A percentile compares a stretch with the other conserved stretches of the same genome.
phyloP scores from a whole-genome alignment of 2,797 vertebrate species.

The Xenops minutus region DNA sequence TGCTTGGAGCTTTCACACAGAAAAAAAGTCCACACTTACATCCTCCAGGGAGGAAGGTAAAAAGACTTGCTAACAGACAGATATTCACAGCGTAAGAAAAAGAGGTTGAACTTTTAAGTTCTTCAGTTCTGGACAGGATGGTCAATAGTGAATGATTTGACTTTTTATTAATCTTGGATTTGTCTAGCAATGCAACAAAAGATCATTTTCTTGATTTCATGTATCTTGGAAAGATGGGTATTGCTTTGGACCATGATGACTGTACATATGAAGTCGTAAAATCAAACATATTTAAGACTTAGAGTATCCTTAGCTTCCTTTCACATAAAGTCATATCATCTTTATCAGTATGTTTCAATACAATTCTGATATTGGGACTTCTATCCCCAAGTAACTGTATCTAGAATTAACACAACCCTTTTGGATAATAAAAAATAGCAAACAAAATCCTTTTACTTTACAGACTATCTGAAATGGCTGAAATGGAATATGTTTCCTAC shows the following conservation, averaged over 20 bases:
- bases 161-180: background rate
- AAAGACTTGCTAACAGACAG: background rate
- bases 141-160: background rate
- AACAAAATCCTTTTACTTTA: background rate
- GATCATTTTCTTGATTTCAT: background rate
- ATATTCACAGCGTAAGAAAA: background rate
- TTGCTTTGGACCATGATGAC: accelerated
- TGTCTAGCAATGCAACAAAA: background rate
- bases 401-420: background rate
- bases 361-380: background rate
- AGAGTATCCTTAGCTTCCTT: background rate
- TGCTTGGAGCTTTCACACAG: background rate
- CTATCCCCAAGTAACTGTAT: background rate
- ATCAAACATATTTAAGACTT: background rate
- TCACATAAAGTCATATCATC: background rate
- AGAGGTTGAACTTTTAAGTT: background rate
- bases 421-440: background rate
- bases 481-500: background rate
- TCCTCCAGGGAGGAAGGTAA: background rate
- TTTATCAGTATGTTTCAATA: background rate
- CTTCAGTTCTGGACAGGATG: accelerated
- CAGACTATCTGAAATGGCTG: background rate
- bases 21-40: background rate
- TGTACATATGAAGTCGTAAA: background rate
- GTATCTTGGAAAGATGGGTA: background rate